phyloP scores from a whole-genome alignment of 1,140 invertebrate genomes.

The Scaptomyza graminum region DNA sequence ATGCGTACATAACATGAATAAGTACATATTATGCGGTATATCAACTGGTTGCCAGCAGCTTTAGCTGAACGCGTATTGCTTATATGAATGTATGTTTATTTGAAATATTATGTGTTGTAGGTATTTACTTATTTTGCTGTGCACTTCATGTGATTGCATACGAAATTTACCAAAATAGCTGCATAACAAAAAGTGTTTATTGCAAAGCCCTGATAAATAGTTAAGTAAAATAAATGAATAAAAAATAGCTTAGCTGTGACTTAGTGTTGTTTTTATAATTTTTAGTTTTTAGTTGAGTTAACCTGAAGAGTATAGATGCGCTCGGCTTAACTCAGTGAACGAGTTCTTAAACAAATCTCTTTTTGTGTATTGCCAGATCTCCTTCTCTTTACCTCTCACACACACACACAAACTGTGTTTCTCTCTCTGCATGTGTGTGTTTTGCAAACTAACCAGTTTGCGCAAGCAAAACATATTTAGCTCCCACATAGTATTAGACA shows the following conservation, averaged over 20 bases:
- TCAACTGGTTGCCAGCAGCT: too few relatives aligned
- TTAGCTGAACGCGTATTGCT: too few relatives aligned
- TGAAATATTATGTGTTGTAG: too few relatives aligned
- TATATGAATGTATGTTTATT: too few relatives aligned
- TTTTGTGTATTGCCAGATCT: slow-evolving; percentile 22
- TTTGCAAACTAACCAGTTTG: slow-evolving; percentile 65
- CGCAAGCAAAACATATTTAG: slow-evolving; percentile 34
- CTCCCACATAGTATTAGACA: slow-evolving; percentile 67
- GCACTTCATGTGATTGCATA: slow-evolving; percentile 17
- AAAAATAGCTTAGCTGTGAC: neutral
- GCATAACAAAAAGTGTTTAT: slow-evolving; percentile 4
- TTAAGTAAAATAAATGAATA: neutral
- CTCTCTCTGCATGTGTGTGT: too few relatives aligned
- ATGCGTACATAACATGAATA: too few relatives aligned
- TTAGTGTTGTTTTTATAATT: neutral
- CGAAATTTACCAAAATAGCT: slow-evolving; percentile 6
- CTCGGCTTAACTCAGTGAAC: slow-evolving; percentile 49
- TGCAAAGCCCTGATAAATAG: neutral
- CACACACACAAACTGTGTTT: neutral
- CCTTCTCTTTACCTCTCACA: neutral
- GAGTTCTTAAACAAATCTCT: slow-evolving; percentile 15
- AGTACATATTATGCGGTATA: too few relatives aligned
- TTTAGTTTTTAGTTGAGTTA: neutral
- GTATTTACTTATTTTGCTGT: neutral
- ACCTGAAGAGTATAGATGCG: slow-evolving; percentile 71